Base-by-base conservation (phyloP, 1,140 invertebrate genomes). In the Brachionus sp. region DNA sequence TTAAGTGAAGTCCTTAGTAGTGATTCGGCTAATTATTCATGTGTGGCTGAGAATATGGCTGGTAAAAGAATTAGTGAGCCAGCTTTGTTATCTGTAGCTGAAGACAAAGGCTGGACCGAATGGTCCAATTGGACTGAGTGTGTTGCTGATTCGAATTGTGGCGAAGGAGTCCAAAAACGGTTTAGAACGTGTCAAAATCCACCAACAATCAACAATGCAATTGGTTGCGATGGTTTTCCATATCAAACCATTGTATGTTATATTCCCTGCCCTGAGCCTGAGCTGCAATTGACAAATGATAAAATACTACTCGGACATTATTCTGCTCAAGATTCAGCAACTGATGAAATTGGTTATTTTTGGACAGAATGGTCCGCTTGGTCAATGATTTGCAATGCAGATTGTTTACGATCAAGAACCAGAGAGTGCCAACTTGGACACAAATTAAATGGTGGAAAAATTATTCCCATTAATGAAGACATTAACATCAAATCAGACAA, bases 21-120 rank as follows among this genome's bases (percentile, higher is more conserved):
- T 16, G 80, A 82, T 44, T 44, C 62, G 5, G 80, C 57, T 35
- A 82, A 82, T 70, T 82, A 82, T 53, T 68, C 80, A 19, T 82
- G 80, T 68, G 39, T 82, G 33, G 80, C 80, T n/a, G 57, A 66
- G 9, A 82, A 82, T 68, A 12, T 68, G 5, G 80, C 62, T 10
- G 80, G 35, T 0, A 82, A 12, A 50, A 33, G 33, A 6, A 10
- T 29, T 2, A 82, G 80, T 29, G 75, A 57, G 6, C 39, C 37
- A 33, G 80, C 62, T 68, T 33, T 35, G 23, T 35, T 82, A 19
- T 44, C 23, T 44, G 80, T 82, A 16, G 9, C 13, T 50, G 80
- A 66, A 33, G 50, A 66, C n/a, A 82, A 82, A 44, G 62, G 62
- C n/a, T 82, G 57, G 57, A 50, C 62, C 10, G 62, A 82, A 82